These are phyloP conservation scores for Melinopterus prodromus DNA, from an alignment of 2,888 invertebrate species.

Conservation along the genomic window DNA sequence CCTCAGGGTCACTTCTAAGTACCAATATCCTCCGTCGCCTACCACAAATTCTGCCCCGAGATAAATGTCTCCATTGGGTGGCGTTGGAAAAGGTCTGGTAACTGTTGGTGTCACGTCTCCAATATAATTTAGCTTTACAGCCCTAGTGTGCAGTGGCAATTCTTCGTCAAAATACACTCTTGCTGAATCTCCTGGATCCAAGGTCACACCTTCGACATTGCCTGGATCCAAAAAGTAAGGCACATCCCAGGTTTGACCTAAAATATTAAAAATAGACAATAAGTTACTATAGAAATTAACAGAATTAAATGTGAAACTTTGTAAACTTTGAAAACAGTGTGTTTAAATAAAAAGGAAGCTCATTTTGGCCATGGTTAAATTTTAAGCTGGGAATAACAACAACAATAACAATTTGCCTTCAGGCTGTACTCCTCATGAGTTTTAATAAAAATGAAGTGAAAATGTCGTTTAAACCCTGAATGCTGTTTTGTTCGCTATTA, in stretches of 20 bases:
- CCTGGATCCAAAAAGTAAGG: not conserved
- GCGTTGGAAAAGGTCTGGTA: not conserved
- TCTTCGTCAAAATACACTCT: not conserved
- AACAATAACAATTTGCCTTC: no score
- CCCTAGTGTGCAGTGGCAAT: not conserved
- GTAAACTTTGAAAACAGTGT: no score
- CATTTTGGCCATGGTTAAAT: no score
- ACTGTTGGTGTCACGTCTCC: not conserved
- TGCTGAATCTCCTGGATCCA: not conserved
- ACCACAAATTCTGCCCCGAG: not conserved
- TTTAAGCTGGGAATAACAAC: no score
- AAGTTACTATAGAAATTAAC: not conserved
- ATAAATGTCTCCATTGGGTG: not conserved
- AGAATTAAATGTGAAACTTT: not conserved
- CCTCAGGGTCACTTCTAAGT: not conserved
- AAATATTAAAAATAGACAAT: not conserved
- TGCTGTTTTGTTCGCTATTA: no score
- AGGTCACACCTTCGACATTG: not conserved
- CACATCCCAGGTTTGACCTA: not conserved
- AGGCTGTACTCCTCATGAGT: no score
- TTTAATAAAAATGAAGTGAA: no score
- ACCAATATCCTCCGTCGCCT: not conserved
- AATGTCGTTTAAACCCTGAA: no score
- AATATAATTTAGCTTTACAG: not conserved
- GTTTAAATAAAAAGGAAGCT: no score